Percentiles rank a stretch among this genome's conserved stretches.
These are phyloP conservation scores for Aleiodes sp. DNA, from an alignment of 1,140 invertebrate genomes.

Conservation along the genomic window DNA sequence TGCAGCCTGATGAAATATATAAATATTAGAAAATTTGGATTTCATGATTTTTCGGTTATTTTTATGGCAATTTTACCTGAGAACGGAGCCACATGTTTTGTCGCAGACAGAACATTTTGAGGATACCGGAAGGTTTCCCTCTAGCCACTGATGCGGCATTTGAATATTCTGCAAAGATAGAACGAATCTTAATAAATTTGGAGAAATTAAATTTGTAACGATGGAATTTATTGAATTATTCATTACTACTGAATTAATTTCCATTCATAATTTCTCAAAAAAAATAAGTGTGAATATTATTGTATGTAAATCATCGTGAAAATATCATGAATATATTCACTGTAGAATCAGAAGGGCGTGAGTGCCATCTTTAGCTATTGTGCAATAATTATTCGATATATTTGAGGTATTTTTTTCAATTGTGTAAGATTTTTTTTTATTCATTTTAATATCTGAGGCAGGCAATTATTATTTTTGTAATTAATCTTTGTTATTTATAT, in stretches of 20 bases:
- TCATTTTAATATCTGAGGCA: no score
- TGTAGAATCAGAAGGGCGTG: no score
- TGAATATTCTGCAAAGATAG: constrained; percentile 79
- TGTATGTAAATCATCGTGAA: no score
- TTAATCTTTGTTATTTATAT: no score
- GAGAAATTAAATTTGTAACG: constrained; percentile 21
- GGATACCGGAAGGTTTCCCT: constrained; percentile 95
- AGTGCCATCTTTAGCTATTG: no score
- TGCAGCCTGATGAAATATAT: constrained; percentile 74
- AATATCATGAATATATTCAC: no score
- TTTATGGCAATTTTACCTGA: constrained; percentile 71
- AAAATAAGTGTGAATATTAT: no score
- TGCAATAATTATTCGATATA: no score
- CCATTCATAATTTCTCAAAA: no score
- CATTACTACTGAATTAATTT: constrained; percentile 20
- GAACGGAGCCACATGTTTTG: constrained; percentile 94
- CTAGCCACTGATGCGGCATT: constrained; percentile 98
- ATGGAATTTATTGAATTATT: background rate
- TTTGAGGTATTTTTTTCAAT: no score
- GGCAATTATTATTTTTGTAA: no score
- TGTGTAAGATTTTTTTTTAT: no score
- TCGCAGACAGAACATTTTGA: constrained; percentile 95
- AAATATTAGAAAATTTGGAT: background rate
- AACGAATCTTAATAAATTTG: constrained; percentile 21
- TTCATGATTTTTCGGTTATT: background rate